Conservation (phyloP, 2,113 vertebrate genomes). For the Osmerus mordax region DNA sequence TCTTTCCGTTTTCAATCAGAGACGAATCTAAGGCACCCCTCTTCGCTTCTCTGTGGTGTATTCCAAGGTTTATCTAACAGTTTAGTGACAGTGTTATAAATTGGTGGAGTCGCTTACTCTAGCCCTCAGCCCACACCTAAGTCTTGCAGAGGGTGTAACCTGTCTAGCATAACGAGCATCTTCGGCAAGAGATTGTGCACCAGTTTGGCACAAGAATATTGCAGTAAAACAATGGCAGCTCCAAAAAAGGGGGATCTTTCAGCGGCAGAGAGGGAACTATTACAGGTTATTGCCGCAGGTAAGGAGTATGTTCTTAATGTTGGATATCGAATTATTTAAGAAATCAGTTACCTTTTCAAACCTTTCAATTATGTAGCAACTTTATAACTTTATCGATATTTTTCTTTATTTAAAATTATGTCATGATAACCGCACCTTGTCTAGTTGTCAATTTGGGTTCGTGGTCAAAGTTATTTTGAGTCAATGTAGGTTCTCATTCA, state of each 20-base stretch:
- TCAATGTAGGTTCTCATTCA: too few species aligned
- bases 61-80: conserved; percentile 26
- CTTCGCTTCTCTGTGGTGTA: conserved; percentile 28
- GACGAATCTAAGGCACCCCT: not conserved
- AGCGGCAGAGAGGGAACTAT: conserved; percentile 74
- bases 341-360: not conserved
- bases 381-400: too few species aligned
- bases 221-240: conserved; percentile 63
- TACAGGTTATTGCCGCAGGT: conserved; percentile 72
- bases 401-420: too few species aligned
- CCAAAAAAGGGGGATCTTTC: conserved; percentile 74
- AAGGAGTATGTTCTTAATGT: conserved; percentile 2
- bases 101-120: not conserved
- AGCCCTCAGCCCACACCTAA: not conserved
- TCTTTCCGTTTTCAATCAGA: not conserved
- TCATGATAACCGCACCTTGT: too few species aligned
- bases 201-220: not conserved
- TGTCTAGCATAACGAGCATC: not conserved
- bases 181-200: not conserved
- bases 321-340: not conserved
- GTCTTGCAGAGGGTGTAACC: not conserved
- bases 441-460: too few species aligned
- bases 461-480: too few species aligned
- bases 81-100: conserved; percentile 18
- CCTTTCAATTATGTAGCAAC: not conserved